These are phyloP conservation scores for Bovichtus diacanthus DNA, from an alignment of 2,797 vertebrate species.

Conservation along the genomic window DNA sequence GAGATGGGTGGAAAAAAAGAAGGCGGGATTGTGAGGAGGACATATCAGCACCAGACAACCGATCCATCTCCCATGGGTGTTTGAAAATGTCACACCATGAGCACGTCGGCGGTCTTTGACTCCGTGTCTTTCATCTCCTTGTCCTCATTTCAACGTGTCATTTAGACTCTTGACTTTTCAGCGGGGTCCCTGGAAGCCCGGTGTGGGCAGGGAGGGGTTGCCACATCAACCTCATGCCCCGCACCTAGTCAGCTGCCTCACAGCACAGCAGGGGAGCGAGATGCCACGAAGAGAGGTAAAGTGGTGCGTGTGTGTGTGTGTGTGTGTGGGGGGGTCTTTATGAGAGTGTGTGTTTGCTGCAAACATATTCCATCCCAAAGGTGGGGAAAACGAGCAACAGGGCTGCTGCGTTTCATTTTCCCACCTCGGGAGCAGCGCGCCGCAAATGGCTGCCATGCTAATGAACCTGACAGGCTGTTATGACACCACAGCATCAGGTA, in stretches of 20 bases:
- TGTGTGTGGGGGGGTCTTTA: slow-evolving; percentile 15
- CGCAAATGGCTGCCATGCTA: slow-evolving; percentile 83
- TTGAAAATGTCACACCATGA: slow-evolving; percentile 79
- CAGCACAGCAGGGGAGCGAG: slow-evolving; percentile 49
- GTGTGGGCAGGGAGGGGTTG: slow-evolving; percentile 73
- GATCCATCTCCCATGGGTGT: slow-evolving; percentile 63
- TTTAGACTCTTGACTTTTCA: slow-evolving; percentile 81
- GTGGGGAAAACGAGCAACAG: slow-evolving; percentile 54
- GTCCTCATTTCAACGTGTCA: slow-evolving; percentile 82
- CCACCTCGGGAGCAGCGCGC: slow-evolving; percentile 75
- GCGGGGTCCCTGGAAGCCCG: slow-evolving; percentile 62
- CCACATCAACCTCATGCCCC: slow-evolving; percentile 65
- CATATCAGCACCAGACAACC: slow-evolving; percentile 49
- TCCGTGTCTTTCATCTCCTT: slow-evolving; percentile 70
- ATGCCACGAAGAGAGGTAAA: slow-evolving; percentile 47
- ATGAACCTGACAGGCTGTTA: slow-evolving; percentile 85
- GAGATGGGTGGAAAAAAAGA: slow-evolving; percentile 28
- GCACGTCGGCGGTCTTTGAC: slow-evolving; percentile 68
- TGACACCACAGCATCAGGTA: slow-evolving; percentile 87
- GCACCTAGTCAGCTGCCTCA: slow-evolving; percentile 63
- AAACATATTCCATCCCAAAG: slow-evolving; percentile 67
- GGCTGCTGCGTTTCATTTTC: slow-evolving; percentile 68
- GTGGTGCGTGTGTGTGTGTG: slow-evolving; percentile 33
- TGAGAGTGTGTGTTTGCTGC: slow-evolving; percentile 43
- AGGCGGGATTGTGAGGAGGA: slow-evolving; percentile 46